phyloP scores from a whole-genome alignment of 2,113 vertebrate genomes.

The Trinectes maculatus region DNA sequence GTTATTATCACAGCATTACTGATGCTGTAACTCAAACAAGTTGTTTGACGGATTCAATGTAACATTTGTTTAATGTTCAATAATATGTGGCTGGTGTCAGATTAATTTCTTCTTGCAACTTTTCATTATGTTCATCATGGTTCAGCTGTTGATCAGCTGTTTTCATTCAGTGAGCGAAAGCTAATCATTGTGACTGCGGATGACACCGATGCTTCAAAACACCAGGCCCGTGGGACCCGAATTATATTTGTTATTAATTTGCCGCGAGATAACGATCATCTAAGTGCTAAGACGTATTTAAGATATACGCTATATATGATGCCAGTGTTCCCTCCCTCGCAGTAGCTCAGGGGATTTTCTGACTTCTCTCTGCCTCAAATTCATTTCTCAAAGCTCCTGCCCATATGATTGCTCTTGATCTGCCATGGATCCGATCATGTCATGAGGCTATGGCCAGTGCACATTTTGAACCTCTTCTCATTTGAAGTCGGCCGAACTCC shows the following conservation, averaged over 20 bases:
- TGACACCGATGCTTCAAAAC: not conserved
- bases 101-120: not conserved
- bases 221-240: conserved; percentile 7
- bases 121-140: conserved; percentile 1
- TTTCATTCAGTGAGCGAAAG: not conserved
- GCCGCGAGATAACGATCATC: conserved; percentile 5
- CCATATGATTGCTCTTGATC: conserved; percentile 64
- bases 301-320: conserved; percentile 21
- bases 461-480: conserved; percentile 53
- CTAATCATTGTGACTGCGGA: no score
- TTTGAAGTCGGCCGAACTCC: conserved; percentile 58
- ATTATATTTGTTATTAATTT: conserved; percentile 17
- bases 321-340: conserved; percentile 31
- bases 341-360: conserved; percentile 35
- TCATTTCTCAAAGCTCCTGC: conserved; percentile 43
- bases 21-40: conserved; percentile 19
- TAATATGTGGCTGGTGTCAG: conserved; percentile 2
- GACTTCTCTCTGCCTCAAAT: conserved; percentile 42
- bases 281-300: conserved; percentile 22
- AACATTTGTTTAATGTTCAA: conserved; percentile 21
- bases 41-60: conserved; percentile 33
- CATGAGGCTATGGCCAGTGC: conserved; percentile 50
- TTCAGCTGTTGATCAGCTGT: not conserved
- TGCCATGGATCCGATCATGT: conserved; percentile 61
- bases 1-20: conserved; percentile 29